Evolutionary conservation across 2,113 vertebrate species (phyloP), one percentile per base, ranked within the genome.

Genomic region (Grantiella picta): DNA sequence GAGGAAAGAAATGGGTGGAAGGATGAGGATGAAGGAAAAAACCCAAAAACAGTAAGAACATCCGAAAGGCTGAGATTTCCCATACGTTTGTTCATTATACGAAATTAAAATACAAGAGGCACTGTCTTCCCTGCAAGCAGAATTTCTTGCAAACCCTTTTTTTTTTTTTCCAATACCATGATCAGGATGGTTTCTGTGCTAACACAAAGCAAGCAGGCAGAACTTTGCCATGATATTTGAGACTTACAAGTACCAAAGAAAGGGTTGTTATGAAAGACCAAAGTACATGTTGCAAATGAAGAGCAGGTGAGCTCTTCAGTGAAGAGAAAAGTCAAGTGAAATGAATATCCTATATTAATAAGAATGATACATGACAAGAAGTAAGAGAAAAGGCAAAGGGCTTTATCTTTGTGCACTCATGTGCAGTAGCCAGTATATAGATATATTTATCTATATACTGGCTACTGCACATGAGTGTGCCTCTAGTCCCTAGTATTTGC

Each of bases 61-160:
- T 19, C 31, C 73, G 28, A 89, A 93, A 89, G 61, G 12, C 18
- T 44, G 12, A 70, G 4, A 70, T 29, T 87, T 90, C 25, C 15
- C 44, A 49, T 0, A 11, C 4, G 1, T 36, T n/a, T 71, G 73
- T 53, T n/a, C 6, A 36, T 38, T 2, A 38, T 25, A 78, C 3
- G 5, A 6, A 7, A 42, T 49, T 49, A 25, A 35, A 28, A 66
- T 38, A 38, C n/a, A n/a, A 35, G 20, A 80, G 9, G 36, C 27
- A 56, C 8, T n/a, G 20, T 60, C 45, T 80, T 64, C 50, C 61
- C 54, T 53, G 49, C 38, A 89, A 84, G 18, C 12, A 83, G 53
- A 65, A 73, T 44, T 84, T 86, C 42, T 91, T 70, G 36, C 13
- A 10, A 93, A 60, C 5, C 15, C 6, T 16, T 78, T 52, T 2